Percentiles rank a stretch among this genome's conserved stretches.
Evolutionary conservation across 2,888 invertebrate genomes (phyloP).

Genomic region (Apotomis betuletana): DNA sequence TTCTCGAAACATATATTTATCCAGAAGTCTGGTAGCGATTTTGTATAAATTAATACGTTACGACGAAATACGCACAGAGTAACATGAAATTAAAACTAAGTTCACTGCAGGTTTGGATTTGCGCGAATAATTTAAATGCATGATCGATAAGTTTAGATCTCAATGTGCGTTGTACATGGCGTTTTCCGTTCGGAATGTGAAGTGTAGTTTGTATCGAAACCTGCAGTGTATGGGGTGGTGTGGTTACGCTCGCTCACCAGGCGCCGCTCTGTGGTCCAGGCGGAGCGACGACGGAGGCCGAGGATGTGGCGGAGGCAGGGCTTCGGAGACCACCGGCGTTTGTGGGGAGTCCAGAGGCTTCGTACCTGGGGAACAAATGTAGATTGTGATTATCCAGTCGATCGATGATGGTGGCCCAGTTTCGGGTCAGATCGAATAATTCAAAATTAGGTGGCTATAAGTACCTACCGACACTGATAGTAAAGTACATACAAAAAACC

Average conservation of each 20-base stretch:
- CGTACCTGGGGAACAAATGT: constrained; percentile 73
- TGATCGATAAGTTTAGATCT: background rate
- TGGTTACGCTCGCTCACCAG: constrained; percentile 82
- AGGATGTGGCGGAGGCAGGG: constrained; percentile 75
- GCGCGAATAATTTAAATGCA: constrained; percentile 29
- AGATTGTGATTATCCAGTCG: background rate
- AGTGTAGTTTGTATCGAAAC: constrained; percentile 60
- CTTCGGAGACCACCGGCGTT: constrained; percentile 86
- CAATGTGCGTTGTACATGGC: constrained; percentile 39
- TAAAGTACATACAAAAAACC: no score
- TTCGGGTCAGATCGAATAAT: no score
- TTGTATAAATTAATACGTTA: constrained; percentile 68
- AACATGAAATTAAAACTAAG: constrained; percentile 61
- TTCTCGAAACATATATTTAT: constrained; percentile 56
- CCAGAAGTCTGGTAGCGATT: constrained; percentile 16
- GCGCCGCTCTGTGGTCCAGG: constrained; percentile 83
- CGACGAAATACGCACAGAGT: constrained; percentile 73
- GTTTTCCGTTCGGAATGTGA: constrained; percentile 65
- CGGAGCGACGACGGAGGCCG: constrained; percentile 79
- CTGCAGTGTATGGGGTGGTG: constrained; percentile 70
- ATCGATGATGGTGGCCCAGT: no score
- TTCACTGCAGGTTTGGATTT: constrained; percentile 74
- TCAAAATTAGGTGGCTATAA: no score
- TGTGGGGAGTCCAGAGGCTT: constrained; percentile 93
- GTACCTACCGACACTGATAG: no score